phyloP scores from a whole-genome alignment of 2,113 vertebrate species.

The Oreotragus oreotragus region DNA sequence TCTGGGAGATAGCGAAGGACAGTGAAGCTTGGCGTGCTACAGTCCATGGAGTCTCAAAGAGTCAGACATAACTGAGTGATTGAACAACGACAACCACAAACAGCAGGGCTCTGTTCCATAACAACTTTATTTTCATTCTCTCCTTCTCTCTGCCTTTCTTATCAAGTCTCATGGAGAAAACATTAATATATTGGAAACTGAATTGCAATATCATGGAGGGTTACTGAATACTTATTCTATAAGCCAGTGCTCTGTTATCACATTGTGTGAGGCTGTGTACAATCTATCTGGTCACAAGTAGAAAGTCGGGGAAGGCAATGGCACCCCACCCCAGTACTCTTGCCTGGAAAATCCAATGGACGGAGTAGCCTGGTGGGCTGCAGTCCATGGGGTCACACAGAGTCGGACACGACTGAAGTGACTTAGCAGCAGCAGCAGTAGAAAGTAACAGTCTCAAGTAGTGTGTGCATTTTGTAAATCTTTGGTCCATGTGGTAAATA shows the following conservation, averaged over 20 bases:
- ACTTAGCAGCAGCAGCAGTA: no score
- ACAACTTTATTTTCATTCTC: not conserved
- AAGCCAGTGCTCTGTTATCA: not conserved
- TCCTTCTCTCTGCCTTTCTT: not conserved
- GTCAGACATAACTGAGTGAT: not conserved
- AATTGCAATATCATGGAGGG: not conserved
- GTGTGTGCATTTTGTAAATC: not conserved
- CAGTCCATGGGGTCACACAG: no score
- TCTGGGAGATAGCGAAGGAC: not conserved
- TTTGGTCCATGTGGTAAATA: not conserved
- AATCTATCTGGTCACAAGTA: not conserved
- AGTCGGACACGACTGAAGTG: no score
- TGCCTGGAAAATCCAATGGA: no score
- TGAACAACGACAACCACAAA: rapidly evolving
- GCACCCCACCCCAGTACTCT: no score
- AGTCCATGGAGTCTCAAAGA: not conserved
- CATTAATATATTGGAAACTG: not conserved
- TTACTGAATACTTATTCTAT: not conserved
- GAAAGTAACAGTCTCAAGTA: not conserved
- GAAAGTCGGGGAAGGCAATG: no score
- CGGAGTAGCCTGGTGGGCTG: no score
- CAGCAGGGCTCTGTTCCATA: not conserved
- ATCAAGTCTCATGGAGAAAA: not conserved
- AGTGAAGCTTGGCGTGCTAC: not conserved
- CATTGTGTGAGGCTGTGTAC: not conserved